A percentile compares a stretch with the other conserved stretches of the same genome.
phyloP scores from a whole-genome alignment of 1,140 invertebrate genomes.

The Nasonia vitripennis region DNA sequence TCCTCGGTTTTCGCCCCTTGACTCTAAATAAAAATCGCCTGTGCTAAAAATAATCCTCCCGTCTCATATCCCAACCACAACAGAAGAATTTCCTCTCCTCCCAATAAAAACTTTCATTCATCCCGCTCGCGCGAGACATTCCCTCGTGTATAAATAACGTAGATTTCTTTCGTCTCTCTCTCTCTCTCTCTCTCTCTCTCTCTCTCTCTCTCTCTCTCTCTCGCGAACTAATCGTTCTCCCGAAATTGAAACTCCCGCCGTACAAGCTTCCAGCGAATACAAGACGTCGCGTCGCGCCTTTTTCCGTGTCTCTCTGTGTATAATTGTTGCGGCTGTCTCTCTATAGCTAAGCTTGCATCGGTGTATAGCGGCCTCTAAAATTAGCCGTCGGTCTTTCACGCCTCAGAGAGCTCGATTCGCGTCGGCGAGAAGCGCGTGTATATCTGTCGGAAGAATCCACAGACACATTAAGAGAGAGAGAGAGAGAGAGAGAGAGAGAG shows the following conservation, averaged over 20 bases:
- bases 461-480: neutral
- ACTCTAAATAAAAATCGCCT: too few species aligned
- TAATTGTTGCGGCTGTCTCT: neutral
- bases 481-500: too few species aligned
- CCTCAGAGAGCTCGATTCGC: conserved; percentile 8
- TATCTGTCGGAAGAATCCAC: conserved; percentile 29
- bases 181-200: neutral
- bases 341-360: neutral
- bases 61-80: too few species aligned
- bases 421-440: conserved; percentile 22
- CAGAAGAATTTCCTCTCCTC: too few species aligned
- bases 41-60: too few species aligned
- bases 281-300: neutral
- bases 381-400: conserved; percentile 25
- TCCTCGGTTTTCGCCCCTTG: too few species aligned
- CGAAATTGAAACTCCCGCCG: neutral
- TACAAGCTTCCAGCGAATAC: neutral
- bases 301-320: neutral
- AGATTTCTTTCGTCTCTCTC: neutral
- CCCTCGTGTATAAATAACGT: neutral
- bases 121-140: too few species aligned
- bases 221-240: neutral
- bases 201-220: neutral
- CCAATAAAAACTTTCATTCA: neutral
- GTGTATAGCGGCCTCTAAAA: neutral